phyloP scores from a whole-genome alignment of 1,140 invertebrate species.

The Diachasma alloeum region DNA sequence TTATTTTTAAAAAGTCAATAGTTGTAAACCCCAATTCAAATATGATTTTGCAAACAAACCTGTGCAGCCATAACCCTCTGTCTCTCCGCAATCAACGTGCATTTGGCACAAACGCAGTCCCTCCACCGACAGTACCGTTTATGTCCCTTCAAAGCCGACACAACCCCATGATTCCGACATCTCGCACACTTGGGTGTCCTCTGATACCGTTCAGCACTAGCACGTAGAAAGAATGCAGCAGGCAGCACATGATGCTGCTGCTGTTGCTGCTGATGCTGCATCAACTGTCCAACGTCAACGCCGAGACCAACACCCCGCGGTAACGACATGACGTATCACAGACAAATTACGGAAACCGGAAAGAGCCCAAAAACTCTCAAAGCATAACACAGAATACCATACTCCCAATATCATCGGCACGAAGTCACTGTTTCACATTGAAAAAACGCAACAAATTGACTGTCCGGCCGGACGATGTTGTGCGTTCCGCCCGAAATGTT shows the following conservation, averaged over 20 bases:
- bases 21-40: background rate
- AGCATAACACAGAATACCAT: conserved; percentile 11
- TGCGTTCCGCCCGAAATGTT: background rate
- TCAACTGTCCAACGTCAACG: conserved; percentile 81
- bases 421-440: background rate
- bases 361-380: background rate
- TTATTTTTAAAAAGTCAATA: too few relatives aligned
- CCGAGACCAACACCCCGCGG: conserved; percentile 70
- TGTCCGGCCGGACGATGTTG: too few relatives aligned
- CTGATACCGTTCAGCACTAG: conserved; percentile 90
- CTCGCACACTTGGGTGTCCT: conserved; percentile 98
- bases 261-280: conserved; percentile 69
- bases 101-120: conserved; percentile 96
- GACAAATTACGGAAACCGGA: background rate
- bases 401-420: conserved; percentile 13
- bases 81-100: conserved; percentile 97
- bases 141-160: conserved; percentile 97
- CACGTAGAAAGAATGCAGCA: conserved; percentile 83
- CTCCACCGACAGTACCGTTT: conserved; percentile 97
- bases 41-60: conserved; percentile 58
- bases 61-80: conserved; percentile 99
- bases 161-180: conserved; percentile 97
- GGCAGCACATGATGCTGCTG: conserved; percentile 84
- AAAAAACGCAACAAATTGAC: too few relatives aligned
- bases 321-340: conserved; percentile 71